Evolutionary conservation across 2,113 vertebrate genomes (phyloP).

Genomic region (Sterrhoptilus dennistouni): DNA sequence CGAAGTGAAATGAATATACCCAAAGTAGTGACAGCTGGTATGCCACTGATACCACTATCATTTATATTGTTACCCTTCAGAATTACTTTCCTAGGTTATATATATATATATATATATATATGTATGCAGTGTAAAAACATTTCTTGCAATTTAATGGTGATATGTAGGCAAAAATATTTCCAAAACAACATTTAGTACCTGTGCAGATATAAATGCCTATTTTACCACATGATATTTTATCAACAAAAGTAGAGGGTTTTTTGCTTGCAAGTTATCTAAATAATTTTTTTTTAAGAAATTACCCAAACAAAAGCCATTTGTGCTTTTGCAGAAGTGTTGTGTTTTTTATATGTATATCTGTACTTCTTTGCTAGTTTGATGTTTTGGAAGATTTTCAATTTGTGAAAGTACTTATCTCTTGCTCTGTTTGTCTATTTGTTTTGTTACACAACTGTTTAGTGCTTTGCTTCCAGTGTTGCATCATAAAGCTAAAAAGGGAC

Average conservation of each 20-base stretch:
- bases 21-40: not conserved
- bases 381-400: not conserved
- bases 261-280: not conserved
- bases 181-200: not conserved
- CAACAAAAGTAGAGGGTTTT: rapidly evolving
- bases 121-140: not conserved
- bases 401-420: not conserved
- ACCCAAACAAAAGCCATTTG: not conserved
- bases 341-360: not conserved
- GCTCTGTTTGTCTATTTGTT: not conserved
- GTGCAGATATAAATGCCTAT: not conserved
- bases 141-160: not conserved
- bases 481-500: constrained; percentile 96
- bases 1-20: not conserved
- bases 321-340: not conserved
- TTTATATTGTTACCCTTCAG: not conserved
- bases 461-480: constrained; percentile 94
- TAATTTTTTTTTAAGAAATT: not conserved
- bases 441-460: constrained; percentile 69
- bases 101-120: not conserved
- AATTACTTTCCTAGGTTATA: not conserved
- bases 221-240: not conserved
- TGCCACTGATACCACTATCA: not conserved
- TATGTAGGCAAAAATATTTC: not conserved
- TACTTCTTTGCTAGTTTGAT: not conserved